Evolutionary conservation across 1,140 invertebrate species (phyloP), one percentile per base, ranked within the genome.

Genomic region (Drosophila tani): DNA sequence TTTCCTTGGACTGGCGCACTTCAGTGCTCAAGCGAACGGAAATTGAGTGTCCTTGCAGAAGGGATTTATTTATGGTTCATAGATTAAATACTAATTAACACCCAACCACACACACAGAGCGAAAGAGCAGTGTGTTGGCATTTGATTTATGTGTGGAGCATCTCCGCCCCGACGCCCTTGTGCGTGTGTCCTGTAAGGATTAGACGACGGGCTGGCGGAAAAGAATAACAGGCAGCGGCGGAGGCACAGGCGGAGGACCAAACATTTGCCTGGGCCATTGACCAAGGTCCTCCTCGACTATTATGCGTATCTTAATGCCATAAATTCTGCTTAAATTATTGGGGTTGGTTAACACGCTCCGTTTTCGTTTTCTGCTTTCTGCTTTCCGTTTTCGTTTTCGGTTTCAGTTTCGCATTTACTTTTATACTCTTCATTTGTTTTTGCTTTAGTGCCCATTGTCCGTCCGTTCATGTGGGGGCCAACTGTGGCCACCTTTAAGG

Each of bases 61-160:
- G 74, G 81, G 86, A 90, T 90, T 90, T 90, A 90, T 90, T 90
- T 90, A 90, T 91, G 85, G 86, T 82, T 90, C 85, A 90, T 85
- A 90, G 85, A 90, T 90, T 90, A 90, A 90, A 90, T 90, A 90
- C 85, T 90, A 90, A 90, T 90, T 90, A 90, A 90, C 85, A 90
- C 86, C 63, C 87, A 75, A 71, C 85, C 73, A 59, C 66, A 68
- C 64, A 46, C 46, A 46, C 50, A 40, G 35, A 71, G 24, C 29
- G 46, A 47, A 43, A 58, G 53, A 56, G 57, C 53, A 46, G 35
- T 78, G 57, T 68, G 68, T 74, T 80, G 79, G 76, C 67, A 88
- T 90, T 88, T 88, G 85, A 88, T 88, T 88, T 88, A 88, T 90
- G 84, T 76, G 64, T 32, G 38, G 49, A 47, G 67, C 80, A 67